Evolutionary conservation across 2,113 vertebrate genomes (phyloP).

Genomic region (Prionailurus bengalensis): DNA sequence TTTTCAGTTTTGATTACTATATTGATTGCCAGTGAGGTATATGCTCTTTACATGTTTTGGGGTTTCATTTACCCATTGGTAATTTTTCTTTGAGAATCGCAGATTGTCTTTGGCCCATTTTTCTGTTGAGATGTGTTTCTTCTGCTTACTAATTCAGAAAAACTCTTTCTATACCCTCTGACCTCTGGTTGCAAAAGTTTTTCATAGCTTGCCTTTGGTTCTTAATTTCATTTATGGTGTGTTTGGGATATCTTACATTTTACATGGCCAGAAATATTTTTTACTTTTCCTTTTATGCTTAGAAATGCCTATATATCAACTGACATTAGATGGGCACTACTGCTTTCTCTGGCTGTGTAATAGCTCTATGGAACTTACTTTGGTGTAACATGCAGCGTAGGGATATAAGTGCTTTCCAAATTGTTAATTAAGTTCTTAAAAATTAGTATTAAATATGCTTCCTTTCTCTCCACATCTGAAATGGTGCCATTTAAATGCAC

Average conservation of each 20-base stretch:
- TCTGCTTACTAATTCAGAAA: not conserved
- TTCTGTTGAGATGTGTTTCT: not conserved
- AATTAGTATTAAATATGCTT: conserved; percentile 16
- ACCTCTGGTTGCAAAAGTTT: not conserved
- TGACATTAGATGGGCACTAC: not conserved
- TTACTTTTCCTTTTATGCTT: not conserved
- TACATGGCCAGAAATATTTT: conserved; percentile 11
- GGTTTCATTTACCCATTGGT: not conserved
- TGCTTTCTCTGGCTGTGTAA: not conserved
- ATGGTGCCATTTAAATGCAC: not conserved
- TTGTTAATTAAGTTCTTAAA: not conserved
- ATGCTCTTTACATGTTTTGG: not conserved
- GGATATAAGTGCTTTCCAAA: not conserved
- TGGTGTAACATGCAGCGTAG: not conserved
- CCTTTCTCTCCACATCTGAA: not conserved
- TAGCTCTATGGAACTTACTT: not conserved
- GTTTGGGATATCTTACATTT: not conserved
- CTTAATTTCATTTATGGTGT: conserved; percentile 27
- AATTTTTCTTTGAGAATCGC: not conserved
- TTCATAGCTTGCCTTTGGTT: not conserved
- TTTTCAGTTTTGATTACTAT: not conserved
- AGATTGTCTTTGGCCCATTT: not conserved
- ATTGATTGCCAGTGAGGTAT: not conserved
- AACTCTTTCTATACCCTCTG: not conserved
- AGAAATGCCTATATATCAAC: not conserved